Evolutionary conservation across 2,797 vertebrate species (phyloP).

Genomic region (Mormyrops attenuatus): DNA sequence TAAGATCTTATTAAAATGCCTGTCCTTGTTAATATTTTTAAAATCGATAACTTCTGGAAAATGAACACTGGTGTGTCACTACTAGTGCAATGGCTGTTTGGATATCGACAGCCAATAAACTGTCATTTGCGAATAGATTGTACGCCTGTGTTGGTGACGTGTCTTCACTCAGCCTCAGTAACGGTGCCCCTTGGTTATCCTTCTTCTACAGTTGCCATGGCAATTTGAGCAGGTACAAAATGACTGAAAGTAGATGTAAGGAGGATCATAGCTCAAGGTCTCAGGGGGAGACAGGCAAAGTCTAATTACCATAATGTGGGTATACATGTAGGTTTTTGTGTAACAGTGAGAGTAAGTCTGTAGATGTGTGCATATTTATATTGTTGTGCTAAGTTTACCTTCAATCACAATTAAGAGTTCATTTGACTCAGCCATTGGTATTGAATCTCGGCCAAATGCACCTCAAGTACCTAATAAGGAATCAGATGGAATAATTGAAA

Average conservation of each 20-base stretch:
- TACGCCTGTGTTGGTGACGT: background rate
- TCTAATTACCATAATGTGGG: background rate
- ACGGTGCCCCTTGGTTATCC: background rate
- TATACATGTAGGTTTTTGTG: background rate
- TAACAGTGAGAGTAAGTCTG: background rate
- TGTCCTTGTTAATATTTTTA: background rate
- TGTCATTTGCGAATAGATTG: background rate
- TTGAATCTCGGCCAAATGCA: background rate
- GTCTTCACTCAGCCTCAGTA: background rate
- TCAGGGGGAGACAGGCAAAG: background rate
- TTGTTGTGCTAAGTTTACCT: background rate
- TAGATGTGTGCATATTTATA: background rate
- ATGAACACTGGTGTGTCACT: background rate
- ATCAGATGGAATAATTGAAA: background rate
- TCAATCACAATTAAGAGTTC: background rate
- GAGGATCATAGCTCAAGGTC: background rate
- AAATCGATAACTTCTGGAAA: background rate
- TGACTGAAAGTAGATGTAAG: background rate
- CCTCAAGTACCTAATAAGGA: background rate
- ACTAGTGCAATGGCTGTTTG: background rate
- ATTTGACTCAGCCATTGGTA: background rate
- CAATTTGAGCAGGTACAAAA: slow-evolving; percentile 8
- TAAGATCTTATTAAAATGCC: background rate
- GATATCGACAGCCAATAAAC: background rate
- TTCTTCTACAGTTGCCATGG: slow-evolving; percentile 19